Evolutionary conservation across 2,888 invertebrate species (phyloP).

Genomic region (Crematogaster levior): DNA sequence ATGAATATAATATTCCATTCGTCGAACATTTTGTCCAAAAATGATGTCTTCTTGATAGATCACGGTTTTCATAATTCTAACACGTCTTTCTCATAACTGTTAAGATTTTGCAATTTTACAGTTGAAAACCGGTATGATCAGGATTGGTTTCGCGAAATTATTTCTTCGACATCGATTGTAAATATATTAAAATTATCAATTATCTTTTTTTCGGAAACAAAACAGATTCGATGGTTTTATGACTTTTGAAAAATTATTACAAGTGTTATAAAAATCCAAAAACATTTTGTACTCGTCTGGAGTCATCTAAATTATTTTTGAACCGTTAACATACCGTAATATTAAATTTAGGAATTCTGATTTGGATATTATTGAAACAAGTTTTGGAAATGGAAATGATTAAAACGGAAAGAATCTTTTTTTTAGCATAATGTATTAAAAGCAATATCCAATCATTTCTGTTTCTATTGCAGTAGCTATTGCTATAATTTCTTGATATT

Average conservation of each 20-base stretch:
- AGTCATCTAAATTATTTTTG: slow-evolving; percentile 17
- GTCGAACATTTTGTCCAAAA: background rate
- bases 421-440: slow-evolving; percentile 7
- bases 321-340: background rate
- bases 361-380: background rate
- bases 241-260: background rate
- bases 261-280: background rate
- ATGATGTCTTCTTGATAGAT: background rate
- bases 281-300: slow-evolving; percentile 28
- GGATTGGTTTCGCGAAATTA: background rate
- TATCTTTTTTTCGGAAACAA: slow-evolving; percentile 9
- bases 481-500: background rate
- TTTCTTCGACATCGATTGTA: background rate
- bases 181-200: background rate
- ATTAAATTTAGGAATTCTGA: background rate
- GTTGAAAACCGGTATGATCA: background rate
- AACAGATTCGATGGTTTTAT: background rate
- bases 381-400: too few relatives aligned
- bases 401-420: background rate
- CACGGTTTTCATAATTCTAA: slow-evolving; percentile 5
- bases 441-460: background rate
- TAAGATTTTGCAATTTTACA: slow-evolving; percentile 25
- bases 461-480: slow-evolving; percentile 28
- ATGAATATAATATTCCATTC: background rate
- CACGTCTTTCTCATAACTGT: slow-evolving; percentile 10